These are phyloP conservation scores for Poeciliopsis turneri DNA, from an alignment of 2,797 vertebrate species.

Conservation along the genomic window DNA sequence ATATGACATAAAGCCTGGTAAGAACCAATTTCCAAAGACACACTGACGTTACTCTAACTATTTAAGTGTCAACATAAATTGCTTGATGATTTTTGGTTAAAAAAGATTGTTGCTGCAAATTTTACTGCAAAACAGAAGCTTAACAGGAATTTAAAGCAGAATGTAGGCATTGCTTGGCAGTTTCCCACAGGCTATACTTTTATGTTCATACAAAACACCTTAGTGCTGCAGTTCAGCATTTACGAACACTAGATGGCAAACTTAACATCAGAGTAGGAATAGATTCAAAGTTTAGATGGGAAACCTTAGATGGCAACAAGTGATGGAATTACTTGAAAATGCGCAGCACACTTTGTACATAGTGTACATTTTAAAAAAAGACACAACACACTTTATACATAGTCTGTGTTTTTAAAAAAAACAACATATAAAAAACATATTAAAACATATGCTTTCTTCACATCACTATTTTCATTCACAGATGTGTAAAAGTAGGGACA, in stretches of 20 bases:
- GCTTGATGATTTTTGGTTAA: conserved; percentile 7
- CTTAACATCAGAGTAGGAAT: conserved; percentile 46
- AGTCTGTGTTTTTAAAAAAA: not conserved
- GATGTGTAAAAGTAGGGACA: not conserved
- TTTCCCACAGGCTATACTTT: not conserved
- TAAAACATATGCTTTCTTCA: not conserved
- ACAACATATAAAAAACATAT: no score
- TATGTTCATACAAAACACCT: not conserved
- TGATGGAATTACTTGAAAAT: conserved; percentile 20
- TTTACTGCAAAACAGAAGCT: conserved; percentile 15
- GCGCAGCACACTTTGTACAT: not conserved
- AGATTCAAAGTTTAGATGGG: not conserved
- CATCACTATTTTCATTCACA: not conserved
- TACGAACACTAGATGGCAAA: conserved; percentile 72
- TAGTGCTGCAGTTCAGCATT: conserved; percentile 10
- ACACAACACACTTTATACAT: not conserved
- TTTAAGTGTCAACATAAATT: conserved; percentile 7
- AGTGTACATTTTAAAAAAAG: not conserved
- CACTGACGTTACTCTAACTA: not conserved
- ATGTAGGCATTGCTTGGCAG: not conserved
- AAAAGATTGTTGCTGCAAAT: conserved; percentile 31
- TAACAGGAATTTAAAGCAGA: conserved; percentile 16
- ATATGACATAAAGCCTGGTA: not conserved
- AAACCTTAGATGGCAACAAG: not conserved
- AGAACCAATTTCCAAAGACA: not conserved